These are phyloP conservation scores for Bombus superbus DNA, from an alignment of 1,140 invertebrate genomes.

Conservation along the genomic window DNA sequence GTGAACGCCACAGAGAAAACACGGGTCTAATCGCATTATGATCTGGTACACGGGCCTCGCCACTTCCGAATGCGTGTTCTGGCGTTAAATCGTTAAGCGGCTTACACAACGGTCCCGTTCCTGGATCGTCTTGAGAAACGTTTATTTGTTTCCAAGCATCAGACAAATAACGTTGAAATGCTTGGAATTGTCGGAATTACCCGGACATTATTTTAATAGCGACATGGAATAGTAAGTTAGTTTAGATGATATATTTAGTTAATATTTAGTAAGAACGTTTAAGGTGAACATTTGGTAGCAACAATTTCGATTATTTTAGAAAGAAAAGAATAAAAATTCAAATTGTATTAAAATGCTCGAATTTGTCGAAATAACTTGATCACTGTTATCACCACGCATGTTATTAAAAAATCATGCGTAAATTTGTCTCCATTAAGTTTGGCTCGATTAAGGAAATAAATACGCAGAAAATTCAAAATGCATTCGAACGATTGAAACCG, in stretches of 20 bases:
- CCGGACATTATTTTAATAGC: neutral
- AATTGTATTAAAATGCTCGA: too few relatives aligned
- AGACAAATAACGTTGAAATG: neutral
- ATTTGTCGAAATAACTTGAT: too few relatives aligned
- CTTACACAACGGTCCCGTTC: slow-evolving; percentile 49
- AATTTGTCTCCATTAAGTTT: too few relatives aligned
- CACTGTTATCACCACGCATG: too few relatives aligned
- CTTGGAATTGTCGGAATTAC: too few relatives aligned
- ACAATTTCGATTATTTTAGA: neutral
- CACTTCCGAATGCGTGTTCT: slow-evolving; percentile 50
- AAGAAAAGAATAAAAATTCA: neutral
- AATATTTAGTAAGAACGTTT: too few relatives aligned
- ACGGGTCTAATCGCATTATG: slow-evolving; percentile 51
- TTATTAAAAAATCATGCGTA: too few relatives aligned
- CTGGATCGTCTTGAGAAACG: slow-evolving; percentile 38
- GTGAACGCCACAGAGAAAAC: slow-evolving; percentile 33
- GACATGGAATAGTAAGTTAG: neutral
- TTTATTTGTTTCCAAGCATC: slow-evolving; percentile 35
- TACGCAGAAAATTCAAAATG: too few relatives aligned
- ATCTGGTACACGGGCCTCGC: slow-evolving; percentile 43
- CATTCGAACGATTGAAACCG: too few relatives aligned
- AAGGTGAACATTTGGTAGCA: neutral
- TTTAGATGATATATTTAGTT: too few relatives aligned
- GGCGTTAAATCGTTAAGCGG: slow-evolving; percentile 46
- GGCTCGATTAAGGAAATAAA: too few relatives aligned